Percentiles rank a stretch among this genome's conserved stretches.
Conservation (phyloP, 2,797 vertebrate species). For the Diglossa cyanea region DNA sequence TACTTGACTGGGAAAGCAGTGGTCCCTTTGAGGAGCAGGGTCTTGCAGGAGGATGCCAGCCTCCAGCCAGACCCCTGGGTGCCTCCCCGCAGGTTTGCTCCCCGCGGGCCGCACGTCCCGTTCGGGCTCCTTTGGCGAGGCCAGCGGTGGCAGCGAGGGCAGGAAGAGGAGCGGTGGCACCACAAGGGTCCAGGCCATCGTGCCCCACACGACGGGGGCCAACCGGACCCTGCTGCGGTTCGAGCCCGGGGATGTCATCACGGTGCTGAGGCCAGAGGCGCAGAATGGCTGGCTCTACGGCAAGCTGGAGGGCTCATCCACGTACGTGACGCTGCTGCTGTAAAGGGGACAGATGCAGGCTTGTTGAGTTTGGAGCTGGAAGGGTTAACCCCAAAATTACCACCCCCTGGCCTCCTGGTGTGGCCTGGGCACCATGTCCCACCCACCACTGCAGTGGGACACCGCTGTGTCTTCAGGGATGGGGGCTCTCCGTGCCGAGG, state of each 20-base stretch:
- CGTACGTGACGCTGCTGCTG: slow-evolving; percentile 72
- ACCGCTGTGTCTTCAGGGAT: rapidly evolving
- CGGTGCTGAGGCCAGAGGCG: slow-evolving; percentile 84
- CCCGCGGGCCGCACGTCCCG: slow-evolving; percentile 68
- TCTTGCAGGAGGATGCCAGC: neutral
- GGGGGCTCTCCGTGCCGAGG: neutral
- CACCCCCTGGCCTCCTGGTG: rapidly evolving
- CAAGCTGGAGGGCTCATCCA: slow-evolving; percentile 83
- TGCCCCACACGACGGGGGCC: slow-evolving; percentile 82
- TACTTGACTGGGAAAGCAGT: neutral
- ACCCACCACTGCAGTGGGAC: neutral
- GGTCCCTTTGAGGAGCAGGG: neutral
- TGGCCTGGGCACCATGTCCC: neutral
- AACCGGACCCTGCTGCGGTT: slow-evolving; percentile 91
- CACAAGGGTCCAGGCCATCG: slow-evolving; percentile 80
- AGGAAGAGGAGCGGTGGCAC: slow-evolving; percentile 54
- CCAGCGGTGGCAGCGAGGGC: slow-evolving; percentile 57
- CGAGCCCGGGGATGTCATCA: slow-evolving; percentile 79
- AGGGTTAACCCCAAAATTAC: neutral
- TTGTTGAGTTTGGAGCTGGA: neutral
- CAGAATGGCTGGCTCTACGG: slow-evolving; percentile 96
- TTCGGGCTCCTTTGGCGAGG: slow-evolving; percentile 88
- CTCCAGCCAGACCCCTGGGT: neutral
- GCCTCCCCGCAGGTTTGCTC: slow-evolving; percentile 63
- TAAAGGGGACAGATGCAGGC: neutral